A percentile compares a stretch with the other conserved stretches of the same genome.
phyloP scores from a whole-genome alignment of 2,888 invertebrate species.

The Protula sp. region DNA sequence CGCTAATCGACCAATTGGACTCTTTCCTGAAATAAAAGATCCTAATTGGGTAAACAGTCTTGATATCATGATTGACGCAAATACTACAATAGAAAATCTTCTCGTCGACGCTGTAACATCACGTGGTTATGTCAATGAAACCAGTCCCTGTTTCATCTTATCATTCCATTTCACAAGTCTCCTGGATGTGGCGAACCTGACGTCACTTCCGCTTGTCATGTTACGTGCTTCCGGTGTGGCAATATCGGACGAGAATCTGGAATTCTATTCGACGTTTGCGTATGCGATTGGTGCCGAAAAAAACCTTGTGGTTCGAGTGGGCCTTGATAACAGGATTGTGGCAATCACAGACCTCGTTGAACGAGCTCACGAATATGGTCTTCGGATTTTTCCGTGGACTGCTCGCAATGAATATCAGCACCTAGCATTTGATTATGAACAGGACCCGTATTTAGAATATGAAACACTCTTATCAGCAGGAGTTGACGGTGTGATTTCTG shows the following conservation, averaged over 20 bases:
- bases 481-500: constrained; percentile 30
- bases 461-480: constrained; percentile 1
- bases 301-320: constrained; percentile 1
- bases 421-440: background rate
- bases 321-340: constrained; percentile 4
- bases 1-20: constrained; percentile 16
- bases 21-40: constrained; percentile 24
- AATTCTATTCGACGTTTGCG: constrained; percentile 6
- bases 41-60: constrained; percentile 19
- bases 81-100: constrained; percentile 20
- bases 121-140: constrained; percentile 1
- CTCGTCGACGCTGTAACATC: constrained; percentile 11
- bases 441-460: background rate
- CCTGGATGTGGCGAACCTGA: constrained; percentile 5
- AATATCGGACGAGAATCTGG: constrained; percentile 7
- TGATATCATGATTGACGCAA: constrained; percentile 9
- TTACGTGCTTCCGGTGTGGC: constrained; percentile 3
- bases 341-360: constrained; percentile 12
- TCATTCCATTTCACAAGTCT: constrained; percentile 7
- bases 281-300: constrained; percentile 20
- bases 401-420: constrained; percentile 3
- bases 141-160: background rate
- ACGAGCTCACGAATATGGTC: constrained; percentile 8
- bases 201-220: constrained; percentile 12
- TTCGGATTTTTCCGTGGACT: constrained; percentile 9